A percentile compares a stretch with the other conserved stretches of the same genome.
phyloP scores from a whole-genome alignment of 2,797 vertebrate genomes.

The Choloepus didactylus region DNA sequence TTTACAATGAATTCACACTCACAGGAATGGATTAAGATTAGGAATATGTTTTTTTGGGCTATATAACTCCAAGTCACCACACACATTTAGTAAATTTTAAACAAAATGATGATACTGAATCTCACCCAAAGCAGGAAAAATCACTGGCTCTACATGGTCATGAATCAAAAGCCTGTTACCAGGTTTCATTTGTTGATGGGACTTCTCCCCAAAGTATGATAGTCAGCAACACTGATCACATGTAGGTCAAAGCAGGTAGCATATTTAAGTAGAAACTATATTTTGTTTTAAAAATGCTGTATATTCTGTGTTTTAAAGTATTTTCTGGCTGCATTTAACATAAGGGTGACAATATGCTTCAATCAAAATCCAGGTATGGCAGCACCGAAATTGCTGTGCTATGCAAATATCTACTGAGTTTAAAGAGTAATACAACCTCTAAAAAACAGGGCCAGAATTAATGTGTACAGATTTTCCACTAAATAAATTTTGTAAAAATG shows the following conservation, averaged over 20 bases:
- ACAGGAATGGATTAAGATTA: too few relatives aligned
- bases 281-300: constrained; percentile 56
- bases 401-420: background rate
- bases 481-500: background rate
- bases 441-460: background rate
- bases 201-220: constrained; percentile 62
- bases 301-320: background rate
- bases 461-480: background rate
- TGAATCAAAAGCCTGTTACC: constrained; percentile 37
- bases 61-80: too few relatives aligned
- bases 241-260: constrained; percentile 33
- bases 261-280: constrained; percentile 67
- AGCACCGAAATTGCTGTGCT: background rate
- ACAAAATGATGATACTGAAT: constrained; percentile 63
- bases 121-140: constrained; percentile 69
- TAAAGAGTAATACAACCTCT: background rate
- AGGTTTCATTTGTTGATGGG: constrained; percentile 47
- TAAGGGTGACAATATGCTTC: background rate
- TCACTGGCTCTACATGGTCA: background rate
- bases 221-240: constrained; percentile 71
- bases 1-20: too few relatives aligned
- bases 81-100: background rate
- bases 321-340: background rate
- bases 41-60: too few relatives aligned
- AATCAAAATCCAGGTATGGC: background rate